These are phyloP conservation scores for Albula goreensis DNA, from an alignment of 2,113 vertebrate species.

Conservation along the genomic window DNA sequence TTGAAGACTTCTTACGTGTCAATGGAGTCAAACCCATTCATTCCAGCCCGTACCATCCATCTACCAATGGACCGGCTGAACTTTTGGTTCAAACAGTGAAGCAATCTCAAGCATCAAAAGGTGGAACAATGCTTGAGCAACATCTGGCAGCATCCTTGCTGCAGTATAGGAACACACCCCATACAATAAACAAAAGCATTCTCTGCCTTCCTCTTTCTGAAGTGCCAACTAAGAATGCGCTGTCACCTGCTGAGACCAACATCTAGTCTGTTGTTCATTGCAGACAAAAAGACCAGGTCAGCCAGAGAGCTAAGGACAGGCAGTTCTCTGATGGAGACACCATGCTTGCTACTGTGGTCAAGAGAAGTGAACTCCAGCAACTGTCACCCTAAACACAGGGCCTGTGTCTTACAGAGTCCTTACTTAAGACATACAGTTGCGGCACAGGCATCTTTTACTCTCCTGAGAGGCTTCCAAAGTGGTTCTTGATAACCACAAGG, in stretches of 20 bases:
- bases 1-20: not conserved
- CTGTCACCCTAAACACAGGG: conserved; percentile 1
- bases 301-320: not conserved
- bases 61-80: conserved; percentile 8
- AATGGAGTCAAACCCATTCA: conserved; percentile 19
- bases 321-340: conserved; percentile 2
- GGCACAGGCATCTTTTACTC: no score
- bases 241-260: not conserved
- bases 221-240: conserved; percentile 4
- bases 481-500: no score
- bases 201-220: conserved; percentile 9
- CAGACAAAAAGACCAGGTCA: conserved; percentile 9
- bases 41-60: conserved; percentile 7
- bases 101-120: conserved; percentile 11
- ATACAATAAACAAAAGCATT: not conserved
- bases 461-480: no score
- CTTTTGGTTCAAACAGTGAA: conserved; percentile 6
- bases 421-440: no score
- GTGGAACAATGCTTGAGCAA: not conserved
- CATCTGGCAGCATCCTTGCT: not conserved
- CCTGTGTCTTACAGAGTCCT: not conserved
- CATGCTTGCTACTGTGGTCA: conserved; percentile 9
- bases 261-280: not conserved
- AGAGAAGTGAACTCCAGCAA: conserved; percentile 8
- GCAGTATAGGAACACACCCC: not conserved